Evolutionary conservation across 64 coral and sea anemone genomes (phyloP), one percentile per base, ranked within the genome.

Genomic region (Exaiptasia diaphana): DNA sequence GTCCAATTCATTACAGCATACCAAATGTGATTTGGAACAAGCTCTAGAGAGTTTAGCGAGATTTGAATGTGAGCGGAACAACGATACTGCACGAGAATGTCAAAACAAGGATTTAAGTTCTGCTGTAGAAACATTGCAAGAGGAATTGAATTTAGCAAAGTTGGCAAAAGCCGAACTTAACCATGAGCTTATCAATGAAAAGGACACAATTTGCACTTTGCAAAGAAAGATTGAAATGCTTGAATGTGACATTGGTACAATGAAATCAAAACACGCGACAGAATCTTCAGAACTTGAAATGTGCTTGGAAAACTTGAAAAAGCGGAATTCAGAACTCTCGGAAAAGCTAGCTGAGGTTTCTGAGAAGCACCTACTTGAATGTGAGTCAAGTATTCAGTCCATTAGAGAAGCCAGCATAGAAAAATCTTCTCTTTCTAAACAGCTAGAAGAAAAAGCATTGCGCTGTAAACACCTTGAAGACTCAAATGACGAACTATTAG

Each of bases 1-100:
- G 17, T 78, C 88, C 79, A 57, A 78, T 34, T 85, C 83, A 44
- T 64, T 94, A 40, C 32, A 34, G 56, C 85, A 65, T 38, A 64
- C 79, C 5, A 85, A 94, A 54, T 50, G 83, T 53, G 68, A 77
- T 28, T 41, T 94, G 23, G 33, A 53, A 23, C 6, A 55, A 5
- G 55, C 69, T 8, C 29, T 65, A 34, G 73, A 79, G 37, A 84
- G 67, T 55, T 5, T 73, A 22, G 44, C 75, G 27, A 30, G 26
- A 4, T 24, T 54, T 78, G 53, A 26, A 21, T 42, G 46, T 37
- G 64, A 94, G 39, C 70, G 53, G n/a, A 44, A 22, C 40, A 50
- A 78, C 8, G 41, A 26, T 40, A 58, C 41, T 79, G 42, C 67
- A 26, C 26, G 79, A 40, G n/a, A 17, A 43, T 72, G 65, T 64